Conservation (phyloP, 2,797 vertebrate species). For the Aulostomus chinensis region DNA sequence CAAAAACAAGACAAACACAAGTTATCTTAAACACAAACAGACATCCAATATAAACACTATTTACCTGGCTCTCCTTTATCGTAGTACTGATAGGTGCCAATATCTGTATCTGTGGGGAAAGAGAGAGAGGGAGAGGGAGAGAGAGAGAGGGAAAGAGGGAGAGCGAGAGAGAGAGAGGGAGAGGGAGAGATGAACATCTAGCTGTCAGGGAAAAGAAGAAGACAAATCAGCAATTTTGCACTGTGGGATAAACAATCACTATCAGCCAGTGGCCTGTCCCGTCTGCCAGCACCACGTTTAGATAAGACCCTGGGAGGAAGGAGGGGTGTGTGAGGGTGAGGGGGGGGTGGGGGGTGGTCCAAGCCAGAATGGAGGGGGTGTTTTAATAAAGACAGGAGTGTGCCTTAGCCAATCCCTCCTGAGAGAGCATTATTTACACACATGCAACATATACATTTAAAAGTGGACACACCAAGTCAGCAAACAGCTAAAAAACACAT, state of each 20-base stretch:
- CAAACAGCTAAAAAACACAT: constrained; percentile 1
- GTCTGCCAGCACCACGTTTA: constrained; percentile 75
- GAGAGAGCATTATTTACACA: constrained; percentile 55
- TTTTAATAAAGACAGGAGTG: constrained; percentile 72
- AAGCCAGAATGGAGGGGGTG: constrained; percentile 41
- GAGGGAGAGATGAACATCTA: constrained; percentile 69
- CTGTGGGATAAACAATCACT: constrained; percentile 81
- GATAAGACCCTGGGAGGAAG: constrained; percentile 68
- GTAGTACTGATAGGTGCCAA: constrained; percentile 91
- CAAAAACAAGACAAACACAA: constrained; percentile 68
- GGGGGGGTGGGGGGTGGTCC: constrained; percentile 26
- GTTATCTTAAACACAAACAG: constrained; percentile 72
- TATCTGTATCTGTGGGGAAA: constrained; percentile 87
- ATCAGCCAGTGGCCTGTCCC: constrained; percentile 78
- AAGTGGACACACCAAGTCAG: constrained; percentile 36
- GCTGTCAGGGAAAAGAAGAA: constrained; percentile 76
- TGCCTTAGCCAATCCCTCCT: constrained; percentile 48
- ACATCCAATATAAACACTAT: constrained; percentile 74
- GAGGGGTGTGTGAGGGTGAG: constrained; percentile 1
- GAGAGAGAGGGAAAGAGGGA: constrained; percentile 49
- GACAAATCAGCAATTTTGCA: constrained; percentile 80
- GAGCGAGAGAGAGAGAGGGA: constrained; percentile 20
- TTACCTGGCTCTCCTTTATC: constrained; percentile 94
- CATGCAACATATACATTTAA: constrained; percentile 45
- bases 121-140: constrained; percentile 23